phyloP scores from a whole-genome alignment of 2,888 invertebrate species.

The Neoaliturus tenellus region DNA sequence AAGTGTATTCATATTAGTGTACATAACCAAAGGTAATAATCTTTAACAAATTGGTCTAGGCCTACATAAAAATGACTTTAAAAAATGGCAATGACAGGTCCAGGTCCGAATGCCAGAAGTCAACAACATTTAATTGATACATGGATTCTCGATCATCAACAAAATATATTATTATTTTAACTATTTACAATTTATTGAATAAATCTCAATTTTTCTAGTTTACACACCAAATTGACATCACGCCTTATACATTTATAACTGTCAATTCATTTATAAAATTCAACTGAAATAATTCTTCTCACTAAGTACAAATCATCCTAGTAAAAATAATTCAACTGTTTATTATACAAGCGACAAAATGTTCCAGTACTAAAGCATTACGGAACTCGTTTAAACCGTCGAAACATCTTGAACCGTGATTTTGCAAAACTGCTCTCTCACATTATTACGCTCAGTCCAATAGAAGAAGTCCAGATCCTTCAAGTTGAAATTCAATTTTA shows the following conservation, averaged over 20 bases:
- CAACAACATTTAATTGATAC: not conserved
- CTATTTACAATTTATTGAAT: conserved; percentile 18
- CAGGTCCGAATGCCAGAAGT: not conserved
- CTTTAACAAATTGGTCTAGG: not conserved
- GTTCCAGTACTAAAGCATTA: not conserved
- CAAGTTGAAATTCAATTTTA: conserved; percentile 10
- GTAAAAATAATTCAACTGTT: conserved; percentile 40
- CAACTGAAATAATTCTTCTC: conserved; percentile 36
- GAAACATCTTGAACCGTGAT: not conserved
- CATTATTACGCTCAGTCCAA: not conserved
- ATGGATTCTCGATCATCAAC: not conserved
- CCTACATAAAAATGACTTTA: not conserved
- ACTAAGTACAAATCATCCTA: conserved; percentile 48
- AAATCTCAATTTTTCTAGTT: conserved; percentile 14
- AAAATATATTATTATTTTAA: conserved; percentile 32
- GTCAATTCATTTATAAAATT: conserved; percentile 46
- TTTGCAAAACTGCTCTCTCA: conserved; percentile 27
- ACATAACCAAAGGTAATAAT: too few relatives aligned
- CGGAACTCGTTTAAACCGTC: not conserved
- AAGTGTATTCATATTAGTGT: too few relatives aligned
- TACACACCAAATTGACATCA: conserved; percentile 46
- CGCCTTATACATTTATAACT: conserved; percentile 36
- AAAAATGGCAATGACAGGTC: conserved; percentile 14
- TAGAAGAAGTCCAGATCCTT: conserved; percentile 20
- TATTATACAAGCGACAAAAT: conserved; percentile 7